Conservation (phyloP, 2,888 invertebrate species). For the Metellina segmentata region DNA sequence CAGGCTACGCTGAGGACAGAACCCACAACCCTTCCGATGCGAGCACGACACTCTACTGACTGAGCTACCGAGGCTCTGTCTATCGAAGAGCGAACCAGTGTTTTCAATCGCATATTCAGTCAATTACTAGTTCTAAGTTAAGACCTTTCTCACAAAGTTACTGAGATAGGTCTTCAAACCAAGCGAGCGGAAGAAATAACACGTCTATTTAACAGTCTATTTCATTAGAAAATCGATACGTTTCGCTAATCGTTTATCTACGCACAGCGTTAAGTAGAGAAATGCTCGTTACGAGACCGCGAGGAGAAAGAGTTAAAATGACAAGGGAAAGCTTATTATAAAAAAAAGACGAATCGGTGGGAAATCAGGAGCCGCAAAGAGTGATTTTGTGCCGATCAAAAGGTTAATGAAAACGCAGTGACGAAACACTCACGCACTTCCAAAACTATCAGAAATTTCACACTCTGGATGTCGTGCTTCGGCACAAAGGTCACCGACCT, state of each 20-base stretch:
- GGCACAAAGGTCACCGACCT: background rate
- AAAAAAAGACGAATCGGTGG: background rate
- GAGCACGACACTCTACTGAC: too few species aligned
- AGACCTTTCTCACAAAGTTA: too few species aligned
- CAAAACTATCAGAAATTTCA: background rate
- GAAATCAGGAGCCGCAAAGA: background rate
- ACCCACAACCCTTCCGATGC: too few species aligned
- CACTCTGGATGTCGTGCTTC: background rate
- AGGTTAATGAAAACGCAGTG: constrained; percentile 48
- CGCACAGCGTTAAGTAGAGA: background rate
- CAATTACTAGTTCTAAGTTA: too few species aligned
- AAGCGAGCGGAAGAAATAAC: too few species aligned
- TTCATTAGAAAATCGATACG: background rate
- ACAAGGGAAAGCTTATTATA: background rate
- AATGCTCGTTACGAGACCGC: background rate
- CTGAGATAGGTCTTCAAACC: too few species aligned
- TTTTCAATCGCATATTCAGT: too few species aligned
- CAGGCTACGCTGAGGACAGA: too few species aligned
- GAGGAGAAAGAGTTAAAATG: background rate
- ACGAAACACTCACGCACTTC: constrained; percentile 12
- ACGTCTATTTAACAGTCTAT: too few species aligned
- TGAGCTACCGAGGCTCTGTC: too few species aligned
- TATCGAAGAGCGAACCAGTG: too few species aligned
- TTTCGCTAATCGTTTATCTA: background rate
- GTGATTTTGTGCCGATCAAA: background rate